These are phyloP conservation scores for Synanceia verrucosa DNA, from an alignment of 2,797 vertebrate species.

Conservation along the genomic window DNA sequence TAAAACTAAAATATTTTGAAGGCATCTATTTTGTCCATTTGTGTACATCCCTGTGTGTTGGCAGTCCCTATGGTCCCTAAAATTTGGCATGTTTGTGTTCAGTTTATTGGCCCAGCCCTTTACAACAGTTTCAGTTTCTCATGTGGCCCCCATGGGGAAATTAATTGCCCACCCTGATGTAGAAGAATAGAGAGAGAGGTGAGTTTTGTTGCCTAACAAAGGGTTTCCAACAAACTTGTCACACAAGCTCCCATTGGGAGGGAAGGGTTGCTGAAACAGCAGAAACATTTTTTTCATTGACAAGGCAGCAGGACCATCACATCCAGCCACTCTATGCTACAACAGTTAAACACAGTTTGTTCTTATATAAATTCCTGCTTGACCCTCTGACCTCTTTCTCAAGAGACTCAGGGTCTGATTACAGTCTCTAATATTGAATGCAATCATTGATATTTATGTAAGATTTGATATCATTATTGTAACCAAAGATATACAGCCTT, in stretches of 20 bases:
- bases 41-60: too few relatives aligned
- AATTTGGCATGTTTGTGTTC: too few relatives aligned
- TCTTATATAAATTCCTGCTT: constrained; percentile 3
- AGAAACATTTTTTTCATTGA: constrained; percentile 24
- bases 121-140: too few relatives aligned
- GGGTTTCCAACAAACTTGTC: constrained; percentile 17
- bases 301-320: constrained; percentile 24
- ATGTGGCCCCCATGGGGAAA: too few relatives aligned
- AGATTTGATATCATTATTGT: constrained; percentile 36
- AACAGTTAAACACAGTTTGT: constrained; percentile 11
- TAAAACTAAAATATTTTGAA: too few relatives aligned
- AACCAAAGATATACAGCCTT: not conserved
- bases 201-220: not conserved
- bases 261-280: constrained; percentile 9
- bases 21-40: too few relatives aligned
- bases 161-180: too few relatives aligned
- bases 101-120: too few relatives aligned
- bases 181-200: not conserved
- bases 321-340: not conserved
- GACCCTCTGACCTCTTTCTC: constrained; percentile 2
- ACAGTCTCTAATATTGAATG: not conserved
- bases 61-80: too few relatives aligned
- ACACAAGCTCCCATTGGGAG: not conserved
- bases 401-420: constrained; percentile 24
- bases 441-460: constrained; percentile 33